Base-by-base conservation (phyloP, 2,113 vertebrate genomes). In the Martes martes region DNA sequence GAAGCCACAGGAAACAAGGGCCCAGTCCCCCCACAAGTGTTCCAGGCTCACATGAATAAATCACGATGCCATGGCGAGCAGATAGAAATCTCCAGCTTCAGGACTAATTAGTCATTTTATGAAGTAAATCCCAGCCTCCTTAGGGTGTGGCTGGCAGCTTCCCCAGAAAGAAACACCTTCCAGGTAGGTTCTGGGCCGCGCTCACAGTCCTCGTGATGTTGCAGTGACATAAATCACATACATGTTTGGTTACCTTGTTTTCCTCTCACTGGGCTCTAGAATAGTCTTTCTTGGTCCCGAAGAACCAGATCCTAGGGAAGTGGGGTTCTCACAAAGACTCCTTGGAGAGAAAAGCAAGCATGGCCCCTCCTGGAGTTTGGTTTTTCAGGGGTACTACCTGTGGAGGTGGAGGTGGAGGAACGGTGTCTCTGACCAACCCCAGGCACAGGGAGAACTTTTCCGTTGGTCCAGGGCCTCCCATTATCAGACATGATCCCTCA, bases 101-200 rank as follows among this genome's bases (percentile, higher is more conserved):
- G 90, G 52, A 87, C 84, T 89, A 81, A 96, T 97, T 94, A 96
- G 94, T 88, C 80, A 36, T 50, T 47, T 87, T 55, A 84, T 74
- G 73, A 73, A 94, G 94, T 82, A 94, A 96, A 89, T 89, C 50
- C 81, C 7, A 0, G 15, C 24, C 84, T 96, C 76, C 21, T 78
- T 23, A 33, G 80, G 89, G 91, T 89, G 95, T 95, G 94, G 82
- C 21, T 90, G 92, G 74, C 31, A 65, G 39, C 73, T 94, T 24
- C 24, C 24, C 63, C 89, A 94, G 82, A 92, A 89, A 94, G 88
- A 96, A 92, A 96, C 89, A 96, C 91, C 89, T 97, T 96, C 63
- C 4, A 39, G 86, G 42, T 33, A 96, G 84, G 39, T 47, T 92
- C 91, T 80, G 63, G 59, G 47, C 55, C 26, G n/a, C 16, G 59